Percentiles rank a stretch among this genome's conserved stretches.
These are phyloP conservation scores for Papilio xuthus DNA, from an alignment of 1,140 invertebrate species.

Conservation along the genomic window DNA sequence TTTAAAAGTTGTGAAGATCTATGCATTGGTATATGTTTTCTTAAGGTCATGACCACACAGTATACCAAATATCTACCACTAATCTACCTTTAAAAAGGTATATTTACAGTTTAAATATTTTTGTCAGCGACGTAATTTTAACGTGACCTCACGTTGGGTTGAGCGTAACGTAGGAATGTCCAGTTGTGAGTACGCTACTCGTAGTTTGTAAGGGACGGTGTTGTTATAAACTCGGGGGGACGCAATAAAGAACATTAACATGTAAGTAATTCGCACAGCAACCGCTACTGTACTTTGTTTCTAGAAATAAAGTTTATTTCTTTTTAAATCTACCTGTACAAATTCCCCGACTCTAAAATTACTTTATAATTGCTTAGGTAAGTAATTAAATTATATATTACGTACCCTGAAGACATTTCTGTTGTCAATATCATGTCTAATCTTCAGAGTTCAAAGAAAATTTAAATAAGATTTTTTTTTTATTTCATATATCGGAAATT, in stretches of 20 bases:
- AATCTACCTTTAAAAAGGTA: not conserved
- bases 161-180: slow-evolving; percentile 27
- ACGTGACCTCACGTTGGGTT: not conserved
- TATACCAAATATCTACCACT: not conserved
- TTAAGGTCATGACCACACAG: too few relatives aligned
- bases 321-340: not conserved
- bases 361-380: not conserved
- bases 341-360: not conserved
- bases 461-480: not conserved
- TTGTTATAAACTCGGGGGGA: slow-evolving; percentile 22
- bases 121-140: slow-evolving; percentile 3
- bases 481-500: too few relatives aligned
- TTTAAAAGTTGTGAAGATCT: not conserved
- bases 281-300: slow-evolving; percentile 26
- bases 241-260: slow-evolving; percentile 21
- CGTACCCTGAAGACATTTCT: not conserved
- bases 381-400: not conserved
- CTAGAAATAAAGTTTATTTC: slow-evolving; percentile 24
- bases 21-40: not conserved
- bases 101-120: not conserved
- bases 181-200: not conserved
- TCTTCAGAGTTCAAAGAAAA: not conserved
- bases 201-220: slow-evolving; percentile 21
- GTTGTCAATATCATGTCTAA: not conserved
- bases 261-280: slow-evolving; percentile 28